phyloP scores from a whole-genome alignment of 2,113 vertebrate species.

The Takifugu bimaculatus region DNA sequence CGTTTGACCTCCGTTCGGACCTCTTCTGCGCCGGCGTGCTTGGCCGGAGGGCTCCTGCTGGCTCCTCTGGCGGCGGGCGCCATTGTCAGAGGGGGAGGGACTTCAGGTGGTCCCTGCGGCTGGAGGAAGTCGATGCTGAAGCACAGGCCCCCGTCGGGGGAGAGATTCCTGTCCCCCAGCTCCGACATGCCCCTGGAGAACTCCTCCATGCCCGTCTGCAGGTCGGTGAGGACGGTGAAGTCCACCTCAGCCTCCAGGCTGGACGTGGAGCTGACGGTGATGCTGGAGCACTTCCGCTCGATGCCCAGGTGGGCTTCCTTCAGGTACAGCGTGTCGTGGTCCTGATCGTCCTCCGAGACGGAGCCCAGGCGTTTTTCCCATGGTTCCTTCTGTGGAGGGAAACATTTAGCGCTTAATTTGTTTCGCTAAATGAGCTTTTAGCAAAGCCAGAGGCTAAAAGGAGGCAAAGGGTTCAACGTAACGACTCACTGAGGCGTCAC shows the following conservation, averaged over 20 bases:
- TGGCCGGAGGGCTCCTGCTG: constrained; percentile 60
- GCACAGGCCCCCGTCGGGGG: constrained; percentile 83
- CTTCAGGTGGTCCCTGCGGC: constrained; percentile 50
- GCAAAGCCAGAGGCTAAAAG: not conserved
- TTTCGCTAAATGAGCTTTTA: too few relatives aligned
- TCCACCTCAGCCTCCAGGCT: constrained; percentile 95
- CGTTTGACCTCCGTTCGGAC: constrained; percentile 56
- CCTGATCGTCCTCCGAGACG: constrained; percentile 87
- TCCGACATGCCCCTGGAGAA: constrained; percentile 92
- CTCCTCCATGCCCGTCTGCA: constrained; percentile 92
- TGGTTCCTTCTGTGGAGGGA: constrained; percentile 67
- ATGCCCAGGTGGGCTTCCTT: constrained; percentile 96
- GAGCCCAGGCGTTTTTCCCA: constrained; percentile 79
- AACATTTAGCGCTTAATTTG: not conserved
- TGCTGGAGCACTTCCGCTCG: constrained; percentile 95
- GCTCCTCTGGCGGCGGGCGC: constrained; percentile 43
- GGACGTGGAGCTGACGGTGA: constrained; percentile 94
- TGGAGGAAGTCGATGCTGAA: constrained; percentile 64
- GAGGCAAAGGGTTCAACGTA: constrained; percentile 3
- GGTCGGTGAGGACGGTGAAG: constrained; percentile 93
- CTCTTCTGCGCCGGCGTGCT: constrained; percentile 52
- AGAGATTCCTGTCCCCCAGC: constrained; percentile 80
- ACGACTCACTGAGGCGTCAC: constrained; percentile 73
- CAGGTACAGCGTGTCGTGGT: constrained; percentile 86
- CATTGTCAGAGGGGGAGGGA: constrained; percentile 39